phyloP scores from a whole-genome alignment of 2,797 vertebrate species.

The Threskiornis aethiopicus region DNA sequence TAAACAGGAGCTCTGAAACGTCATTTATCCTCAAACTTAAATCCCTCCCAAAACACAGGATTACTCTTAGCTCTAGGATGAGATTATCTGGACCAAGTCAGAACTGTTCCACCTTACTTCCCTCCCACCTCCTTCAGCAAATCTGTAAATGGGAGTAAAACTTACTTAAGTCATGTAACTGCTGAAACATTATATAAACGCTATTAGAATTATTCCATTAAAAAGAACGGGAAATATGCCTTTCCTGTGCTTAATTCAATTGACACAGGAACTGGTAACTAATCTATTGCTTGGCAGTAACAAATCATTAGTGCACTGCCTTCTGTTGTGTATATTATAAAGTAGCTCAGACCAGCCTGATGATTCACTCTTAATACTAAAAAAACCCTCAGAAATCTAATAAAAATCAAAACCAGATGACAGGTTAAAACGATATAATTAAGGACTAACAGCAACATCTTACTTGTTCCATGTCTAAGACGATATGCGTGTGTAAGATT shows the following conservation, averaged over 20 bases:
- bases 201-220: background rate
- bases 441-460: background rate
- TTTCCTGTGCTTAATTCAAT: conserved; percentile 36
- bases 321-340: background rate
- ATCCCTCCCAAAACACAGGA: background rate
- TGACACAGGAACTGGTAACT: background rate
- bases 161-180: background rate
- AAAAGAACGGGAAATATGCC: background rate
- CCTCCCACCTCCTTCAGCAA: background rate
- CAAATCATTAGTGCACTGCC: background rate
- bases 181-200: background rate
- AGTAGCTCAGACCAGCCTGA: background rate
- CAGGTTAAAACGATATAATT: background rate
- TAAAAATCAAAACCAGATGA: background rate
- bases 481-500: background rate
- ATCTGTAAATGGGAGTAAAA: background rate
- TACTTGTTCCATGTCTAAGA: background rate
- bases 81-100: background rate
- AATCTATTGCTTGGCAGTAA: background rate
- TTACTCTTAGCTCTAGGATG: background rate
- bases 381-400: background rate
- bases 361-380: background rate
- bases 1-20: background rate
- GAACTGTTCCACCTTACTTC: background rate
- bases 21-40: background rate